Conservation (phyloP, 2,797 vertebrate species). For the Phrynocephalus guinanensis region DNA sequence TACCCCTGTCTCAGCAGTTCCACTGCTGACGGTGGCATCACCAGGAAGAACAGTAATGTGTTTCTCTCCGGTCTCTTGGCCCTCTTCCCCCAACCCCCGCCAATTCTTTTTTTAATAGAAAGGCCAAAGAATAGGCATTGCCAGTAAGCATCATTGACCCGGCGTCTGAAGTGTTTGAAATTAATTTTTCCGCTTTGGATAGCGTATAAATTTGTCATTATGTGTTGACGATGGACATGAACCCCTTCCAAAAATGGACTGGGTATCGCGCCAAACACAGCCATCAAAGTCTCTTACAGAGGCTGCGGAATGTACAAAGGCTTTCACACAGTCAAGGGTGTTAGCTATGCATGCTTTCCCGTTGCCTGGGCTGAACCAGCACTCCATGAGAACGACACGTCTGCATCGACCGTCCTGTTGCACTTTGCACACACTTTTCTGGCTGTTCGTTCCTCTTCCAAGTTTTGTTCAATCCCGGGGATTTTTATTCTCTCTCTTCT, state of each 20-base stretch:
- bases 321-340: constrained; percentile 85
- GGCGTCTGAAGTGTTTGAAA: constrained; percentile 90
- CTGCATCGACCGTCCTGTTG: constrained; percentile 82
- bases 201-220: constrained; percentile 92
- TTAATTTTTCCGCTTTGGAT: constrained; percentile 90
- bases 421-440: constrained; percentile 79
- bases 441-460: constrained; percentile 78
- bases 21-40: constrained; percentile 69
- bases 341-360: constrained; percentile 96
- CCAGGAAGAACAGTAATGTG: constrained; percentile 72
- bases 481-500: constrained; percentile 48
- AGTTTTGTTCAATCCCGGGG: constrained; percentile 76
- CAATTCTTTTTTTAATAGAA: constrained; percentile 79
- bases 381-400: constrained; percentile 83
- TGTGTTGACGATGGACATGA: constrained; percentile 88
- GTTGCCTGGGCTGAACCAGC: constrained; percentile 89
- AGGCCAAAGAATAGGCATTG: constrained; percentile 86
- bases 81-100: not conserved
- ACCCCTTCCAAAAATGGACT: constrained; percentile 86
- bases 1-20: constrained; percentile 72
- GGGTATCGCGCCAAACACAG: constrained; percentile 88
- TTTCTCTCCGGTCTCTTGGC: constrained; percentile 7
- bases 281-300: constrained; percentile 88
- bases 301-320: constrained; percentile 87
- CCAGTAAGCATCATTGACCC: constrained; percentile 85